Evolutionary conservation across 2,113 vertebrate species (phyloP).

Genomic region (Romanogobio albipinnatus): DNA sequence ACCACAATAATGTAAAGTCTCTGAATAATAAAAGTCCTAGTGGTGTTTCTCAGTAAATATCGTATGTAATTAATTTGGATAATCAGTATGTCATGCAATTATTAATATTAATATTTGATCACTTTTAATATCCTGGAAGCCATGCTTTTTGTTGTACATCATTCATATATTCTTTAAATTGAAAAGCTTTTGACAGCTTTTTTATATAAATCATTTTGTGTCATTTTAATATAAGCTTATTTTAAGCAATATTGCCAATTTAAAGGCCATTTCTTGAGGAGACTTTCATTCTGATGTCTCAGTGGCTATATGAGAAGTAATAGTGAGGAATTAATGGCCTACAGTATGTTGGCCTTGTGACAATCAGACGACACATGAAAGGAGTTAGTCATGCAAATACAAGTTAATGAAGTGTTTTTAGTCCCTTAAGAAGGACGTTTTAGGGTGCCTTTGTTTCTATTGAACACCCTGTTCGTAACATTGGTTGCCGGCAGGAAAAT

Average conservation of each 20-base stretch:
- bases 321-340: constrained; percentile 51
- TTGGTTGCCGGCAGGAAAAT: constrained; percentile 1
- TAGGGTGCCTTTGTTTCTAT: constrained; percentile 51
- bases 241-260: background rate
- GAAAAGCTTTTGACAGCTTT: background rate
- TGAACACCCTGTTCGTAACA: background rate
- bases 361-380: constrained; percentile 38
- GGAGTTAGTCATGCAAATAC: constrained; percentile 60
- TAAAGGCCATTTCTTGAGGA: constrained; percentile 9
- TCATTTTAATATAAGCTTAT: background rate
- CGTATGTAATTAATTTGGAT: no score
- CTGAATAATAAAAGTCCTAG: background rate
- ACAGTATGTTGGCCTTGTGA: constrained; percentile 35
- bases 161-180: background rate
- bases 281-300: constrained; percentile 3
- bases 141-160: background rate
- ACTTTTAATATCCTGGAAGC: background rate
- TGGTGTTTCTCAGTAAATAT: no score
- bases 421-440: constrained; percentile 45
- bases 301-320: constrained; percentile 40
- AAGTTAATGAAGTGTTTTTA: constrained; percentile 64
- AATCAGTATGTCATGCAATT: background rate
- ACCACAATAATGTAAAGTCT: background rate
- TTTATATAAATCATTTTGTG: background rate
- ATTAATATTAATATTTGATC: background rate